Evolutionary conservation across 2,888 invertebrate species (phyloP).

Genomic region (Iselma pallidipennis): DNA sequence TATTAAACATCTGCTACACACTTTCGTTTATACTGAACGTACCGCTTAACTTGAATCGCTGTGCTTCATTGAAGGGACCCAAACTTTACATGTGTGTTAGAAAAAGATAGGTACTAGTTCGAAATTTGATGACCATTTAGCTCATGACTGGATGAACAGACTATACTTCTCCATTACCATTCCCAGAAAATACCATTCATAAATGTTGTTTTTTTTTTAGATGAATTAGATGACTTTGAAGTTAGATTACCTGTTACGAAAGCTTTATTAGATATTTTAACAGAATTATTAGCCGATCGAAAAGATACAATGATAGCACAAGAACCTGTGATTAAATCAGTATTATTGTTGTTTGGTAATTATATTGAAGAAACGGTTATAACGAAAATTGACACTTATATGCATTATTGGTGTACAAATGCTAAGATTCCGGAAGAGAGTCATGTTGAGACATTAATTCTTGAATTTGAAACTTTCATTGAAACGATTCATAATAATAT

Average conservation of each 20-base stretch:
- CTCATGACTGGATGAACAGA: too few relatives aligned
- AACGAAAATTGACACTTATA: slow-evolving; percentile 34
- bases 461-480: slow-evolving; percentile 47
- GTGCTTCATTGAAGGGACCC: too few relatives aligned
- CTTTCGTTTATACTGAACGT: too few relatives aligned
- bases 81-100: too few relatives aligned
- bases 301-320: slow-evolving; percentile 54
- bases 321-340: slow-evolving; percentile 58
- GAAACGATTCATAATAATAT: slow-evolving; percentile 39
- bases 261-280: slow-evolving; percentile 55
- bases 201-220: slow-evolving; percentile 44
- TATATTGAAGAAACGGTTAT: slow-evolving; percentile 49
- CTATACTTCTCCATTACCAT: too few relatives aligned
- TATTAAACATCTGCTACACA: too few relatives aligned
- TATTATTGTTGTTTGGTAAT: slow-evolving; percentile 55
- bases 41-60: too few relatives aligned
- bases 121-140: too few relatives aligned
- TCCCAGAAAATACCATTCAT: too few relatives aligned
- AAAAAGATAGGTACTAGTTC: too few relatives aligned
- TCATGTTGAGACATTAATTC: slow-evolving; percentile 36
- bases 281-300: slow-evolving; percentile 57
- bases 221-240: slow-evolving; percentile 60
- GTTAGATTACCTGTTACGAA: slow-evolving; percentile 57
- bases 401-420: slow-evolving; percentile 38
- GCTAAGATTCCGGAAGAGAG: slow-evolving; percentile 38